Conservation (phyloP, 2,113 vertebrate genomes). For the Caranx melampygus region DNA sequence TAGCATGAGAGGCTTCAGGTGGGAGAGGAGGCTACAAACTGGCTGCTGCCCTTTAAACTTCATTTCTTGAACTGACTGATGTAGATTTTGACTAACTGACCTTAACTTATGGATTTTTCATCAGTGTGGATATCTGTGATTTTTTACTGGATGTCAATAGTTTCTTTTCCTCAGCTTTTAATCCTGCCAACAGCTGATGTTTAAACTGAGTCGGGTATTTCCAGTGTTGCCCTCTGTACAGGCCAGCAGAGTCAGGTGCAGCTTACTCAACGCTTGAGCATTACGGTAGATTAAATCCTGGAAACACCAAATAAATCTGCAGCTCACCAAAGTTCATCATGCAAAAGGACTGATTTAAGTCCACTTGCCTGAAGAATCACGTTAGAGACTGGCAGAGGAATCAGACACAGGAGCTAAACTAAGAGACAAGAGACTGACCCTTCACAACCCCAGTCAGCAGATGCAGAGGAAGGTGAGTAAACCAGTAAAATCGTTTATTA, state of each 20-base stretch:
- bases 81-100: background rate
- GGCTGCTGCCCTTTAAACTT: background rate
- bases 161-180: background rate
- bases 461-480: conserved; percentile 40
- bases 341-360: background rate
- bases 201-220: conserved; percentile 27
- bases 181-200: conserved; percentile 14
- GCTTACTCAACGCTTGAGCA: background rate
- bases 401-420: background rate
- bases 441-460: background rate
- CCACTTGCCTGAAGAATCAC: background rate
- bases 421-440: too few species aligned
- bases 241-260: conserved; percentile 7
- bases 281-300: background rate
- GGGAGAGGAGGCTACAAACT: background rate
- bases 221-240: conserved; percentile 7
- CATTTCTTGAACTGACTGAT: background rate
- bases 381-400: background rate
- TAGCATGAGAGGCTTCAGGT: too few species aligned
- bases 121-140: background rate
- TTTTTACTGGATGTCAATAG: background rate
- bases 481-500: background rate
- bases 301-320: background rate
- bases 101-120: background rate
- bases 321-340: background rate